A percentile compares a stretch with the other conserved stretches of the same genome.
These are phyloP conservation scores for Drosophila rubida DNA, from an alignment of 2,888 invertebrate species.

Conservation along the genomic window DNA sequence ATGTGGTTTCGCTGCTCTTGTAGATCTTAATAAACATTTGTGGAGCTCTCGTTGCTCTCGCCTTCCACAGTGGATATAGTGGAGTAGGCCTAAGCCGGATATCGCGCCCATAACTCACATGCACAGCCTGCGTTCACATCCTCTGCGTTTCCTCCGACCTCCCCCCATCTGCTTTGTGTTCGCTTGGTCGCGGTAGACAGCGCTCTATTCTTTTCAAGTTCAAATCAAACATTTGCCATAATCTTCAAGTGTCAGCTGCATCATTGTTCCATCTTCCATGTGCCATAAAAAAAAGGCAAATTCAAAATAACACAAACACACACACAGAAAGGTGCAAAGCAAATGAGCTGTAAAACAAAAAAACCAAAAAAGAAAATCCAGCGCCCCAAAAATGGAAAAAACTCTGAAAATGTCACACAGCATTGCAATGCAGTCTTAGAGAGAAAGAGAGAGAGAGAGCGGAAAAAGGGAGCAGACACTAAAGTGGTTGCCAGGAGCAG, in stretches of 20 bases:
- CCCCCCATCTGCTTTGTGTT: not conserved
- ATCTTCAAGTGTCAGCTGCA: constrained; percentile 74
- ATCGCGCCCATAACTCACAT: constrained; percentile 59
- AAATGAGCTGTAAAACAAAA: constrained; percentile 68
- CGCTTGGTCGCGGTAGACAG: not conserved
- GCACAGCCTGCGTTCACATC: constrained; percentile 56
- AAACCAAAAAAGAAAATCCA: constrained; percentile 9
- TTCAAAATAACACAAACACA: constrained; percentile 39
- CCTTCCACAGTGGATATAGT: too few relatives aligned
- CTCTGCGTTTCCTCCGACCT: constrained; percentile 24
- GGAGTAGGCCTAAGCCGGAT: constrained; percentile 62
- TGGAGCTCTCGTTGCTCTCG: constrained; percentile 37
- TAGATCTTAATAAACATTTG: constrained; percentile 59
- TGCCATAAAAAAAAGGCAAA: constrained; percentile 40
- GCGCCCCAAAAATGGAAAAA: constrained; percentile 35
- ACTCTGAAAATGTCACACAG: constrained; percentile 66
- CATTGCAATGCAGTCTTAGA: constrained; percentile 35
- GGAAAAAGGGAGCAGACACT: constrained; percentile 7
- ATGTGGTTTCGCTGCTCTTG: constrained; percentile 32
- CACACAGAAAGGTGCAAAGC: constrained; percentile 61
- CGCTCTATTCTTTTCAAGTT: constrained; percentile 67
- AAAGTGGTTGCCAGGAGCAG: constrained; percentile 51
- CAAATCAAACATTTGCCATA: constrained; percentile 76
- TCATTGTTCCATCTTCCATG: constrained; percentile 39
- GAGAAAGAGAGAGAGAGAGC: constrained; percentile 3